Percentiles rank a stretch among this genome's conserved stretches.
Evolutionary conservation across 2,888 invertebrate genomes (phyloP).

Genomic region (Steinernema hermaphroditum): DNA sequence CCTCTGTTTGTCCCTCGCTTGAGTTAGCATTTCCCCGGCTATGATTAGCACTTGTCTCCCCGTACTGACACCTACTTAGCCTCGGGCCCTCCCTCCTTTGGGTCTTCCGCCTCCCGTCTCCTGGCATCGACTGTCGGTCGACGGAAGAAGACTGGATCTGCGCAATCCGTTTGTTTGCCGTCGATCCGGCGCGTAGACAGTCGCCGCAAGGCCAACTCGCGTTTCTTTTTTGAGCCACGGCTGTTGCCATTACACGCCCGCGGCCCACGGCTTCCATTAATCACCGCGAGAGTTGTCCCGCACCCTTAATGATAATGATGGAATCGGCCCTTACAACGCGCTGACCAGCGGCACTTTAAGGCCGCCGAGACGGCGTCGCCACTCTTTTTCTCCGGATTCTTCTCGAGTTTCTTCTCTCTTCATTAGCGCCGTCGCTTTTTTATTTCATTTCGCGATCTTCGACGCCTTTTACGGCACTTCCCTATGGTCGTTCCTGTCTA

Average conservation of each 20-base stretch:
- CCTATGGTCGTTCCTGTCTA: too few species aligned
- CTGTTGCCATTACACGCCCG: constrained; percentile 22
- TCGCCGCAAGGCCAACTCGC: background rate
- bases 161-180: constrained; percentile 20
- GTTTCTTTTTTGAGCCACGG: constrained; percentile 2
- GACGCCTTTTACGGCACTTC: too few species aligned
- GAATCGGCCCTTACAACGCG: constrained; percentile 13
- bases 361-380: background rate
- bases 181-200: constrained; percentile 14
- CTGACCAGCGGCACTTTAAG: constrained; percentile 10
- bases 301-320: constrained; percentile 22
- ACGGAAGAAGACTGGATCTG: constrained; percentile 31
- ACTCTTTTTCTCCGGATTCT: background rate
- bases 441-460: background rate
- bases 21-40: too few species aligned
- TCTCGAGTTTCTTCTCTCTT: constrained; percentile 19
- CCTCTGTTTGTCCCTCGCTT: too few species aligned
- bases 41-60: too few species aligned
- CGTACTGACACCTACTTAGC: too few species aligned
- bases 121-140: too few species aligned
- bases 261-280: constrained; percentile 2
- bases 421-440: constrained; percentile 2
- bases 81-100: too few species aligned
- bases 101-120: too few species aligned
- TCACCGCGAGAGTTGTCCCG: background rate